Conservation (phyloP, 2,797 vertebrate species). For the Oreortyx pictus region DNA sequence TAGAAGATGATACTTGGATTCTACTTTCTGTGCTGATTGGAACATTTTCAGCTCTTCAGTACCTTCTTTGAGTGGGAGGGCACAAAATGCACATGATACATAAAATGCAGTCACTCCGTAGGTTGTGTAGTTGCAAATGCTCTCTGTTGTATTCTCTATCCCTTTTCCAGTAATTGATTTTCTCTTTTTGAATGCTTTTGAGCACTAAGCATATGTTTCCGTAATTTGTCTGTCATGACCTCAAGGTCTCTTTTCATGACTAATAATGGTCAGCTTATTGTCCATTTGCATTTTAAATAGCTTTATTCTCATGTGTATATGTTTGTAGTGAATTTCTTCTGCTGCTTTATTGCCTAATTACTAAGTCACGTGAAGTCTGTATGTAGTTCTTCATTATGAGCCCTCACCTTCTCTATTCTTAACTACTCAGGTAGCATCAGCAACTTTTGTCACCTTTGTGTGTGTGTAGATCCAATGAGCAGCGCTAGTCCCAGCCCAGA, state of each 20-base stretch:
- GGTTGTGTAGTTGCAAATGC: not conserved
- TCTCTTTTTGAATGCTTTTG: not conserved
- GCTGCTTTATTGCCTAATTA: conserved; percentile 12
- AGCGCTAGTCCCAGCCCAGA: not conserved
- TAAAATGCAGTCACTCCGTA: not conserved
- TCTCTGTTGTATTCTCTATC: not conserved
- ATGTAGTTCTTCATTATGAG: not conserved
- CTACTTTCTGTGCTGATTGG: not conserved
- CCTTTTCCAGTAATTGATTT: not conserved
- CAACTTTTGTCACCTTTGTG: not conserved
- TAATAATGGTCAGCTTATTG: not conserved
- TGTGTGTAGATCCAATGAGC: not conserved
- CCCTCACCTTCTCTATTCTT: not conserved
- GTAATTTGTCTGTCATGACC: not conserved
- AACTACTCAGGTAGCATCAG: not conserved
- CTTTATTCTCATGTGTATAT: not conserved
- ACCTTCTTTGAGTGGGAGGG: not conserved
- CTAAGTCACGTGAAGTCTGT: not conserved
- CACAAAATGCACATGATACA: not conserved
- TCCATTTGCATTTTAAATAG: not conserved
- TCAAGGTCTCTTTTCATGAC: not conserved
- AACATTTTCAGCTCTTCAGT: not conserved
- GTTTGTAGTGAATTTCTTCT: not conserved
- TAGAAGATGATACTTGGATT: not conserved
- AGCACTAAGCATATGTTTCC: not conserved